phyloP scores from a whole-genome alignment of 2,888 invertebrate species.

The Agrotis puta region DNA sequence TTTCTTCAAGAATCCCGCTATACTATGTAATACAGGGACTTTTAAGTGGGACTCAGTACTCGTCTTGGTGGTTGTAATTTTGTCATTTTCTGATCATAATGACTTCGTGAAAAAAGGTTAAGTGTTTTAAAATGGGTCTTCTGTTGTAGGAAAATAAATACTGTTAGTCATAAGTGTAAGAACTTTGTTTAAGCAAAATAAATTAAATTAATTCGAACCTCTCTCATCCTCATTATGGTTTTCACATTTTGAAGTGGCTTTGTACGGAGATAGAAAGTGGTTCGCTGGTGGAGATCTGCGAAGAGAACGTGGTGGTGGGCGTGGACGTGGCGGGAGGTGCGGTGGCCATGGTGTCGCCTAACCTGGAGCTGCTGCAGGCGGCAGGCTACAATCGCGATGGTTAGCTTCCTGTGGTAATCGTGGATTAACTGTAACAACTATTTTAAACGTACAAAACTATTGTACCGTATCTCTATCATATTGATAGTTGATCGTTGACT shows the following conservation, averaged over 20 bases:
- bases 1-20: no score
- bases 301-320: conserved; percentile 76
- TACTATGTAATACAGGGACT: neutral
- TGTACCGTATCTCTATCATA: neutral
- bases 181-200: neutral
- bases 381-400: conserved; percentile 81
- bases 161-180: no score
- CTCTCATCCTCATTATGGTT: neutral
- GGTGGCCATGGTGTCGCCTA: conserved; percentile 71
- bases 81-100: no score
- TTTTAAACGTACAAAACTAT: neutral
- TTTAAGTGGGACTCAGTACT: neutral
- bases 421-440: no score
- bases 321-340: conserved; percentile 77
- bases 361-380: conserved; percentile 77
- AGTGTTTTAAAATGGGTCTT: no score
- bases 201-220: neutral
- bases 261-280: conserved; percentile 79
- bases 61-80: no score
- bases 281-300: conserved; percentile 79
- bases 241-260: neutral
- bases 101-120: no score
- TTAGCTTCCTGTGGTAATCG: conserved; percentile 43
- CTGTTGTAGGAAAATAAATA: no score
- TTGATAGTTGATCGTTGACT: neutral